phyloP scores from a whole-genome alignment of 2,888 invertebrate genomes.

The Stenolophus ochropezus region DNA sequence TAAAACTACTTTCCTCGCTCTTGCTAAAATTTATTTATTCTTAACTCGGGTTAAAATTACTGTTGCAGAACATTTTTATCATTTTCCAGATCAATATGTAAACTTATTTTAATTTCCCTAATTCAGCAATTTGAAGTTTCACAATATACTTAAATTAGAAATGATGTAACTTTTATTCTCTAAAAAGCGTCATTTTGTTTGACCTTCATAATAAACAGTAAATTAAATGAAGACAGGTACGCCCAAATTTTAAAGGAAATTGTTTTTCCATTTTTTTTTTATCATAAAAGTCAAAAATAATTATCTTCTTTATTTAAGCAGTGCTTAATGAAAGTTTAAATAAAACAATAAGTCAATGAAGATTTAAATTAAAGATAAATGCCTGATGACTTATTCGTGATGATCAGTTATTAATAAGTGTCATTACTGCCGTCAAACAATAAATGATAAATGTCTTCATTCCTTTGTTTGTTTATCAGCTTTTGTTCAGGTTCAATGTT shows the following conservation, averaged over 20 bases:
- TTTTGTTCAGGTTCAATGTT: not conserved
- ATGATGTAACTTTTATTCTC: conserved; percentile 27
- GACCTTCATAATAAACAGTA: conserved; percentile 1
- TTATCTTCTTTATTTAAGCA: not conserved
- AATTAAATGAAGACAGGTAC: conserved; percentile 32
- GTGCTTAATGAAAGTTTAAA: not conserved
- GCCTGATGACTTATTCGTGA: not conserved
- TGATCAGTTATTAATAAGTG: not conserved
- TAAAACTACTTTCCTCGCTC: conserved; percentile 12
- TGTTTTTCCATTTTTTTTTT: not conserved
- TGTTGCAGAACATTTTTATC: conserved; percentile 26
- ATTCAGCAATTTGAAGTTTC: conserved; percentile 5
- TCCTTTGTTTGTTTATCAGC: not conserved
- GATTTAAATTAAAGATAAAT: not conserved
- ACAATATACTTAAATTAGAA: conserved; percentile 19
- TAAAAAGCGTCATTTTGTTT: conserved; percentile 13
- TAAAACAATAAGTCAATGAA: not conserved
- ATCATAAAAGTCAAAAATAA: not conserved
- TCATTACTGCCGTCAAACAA: not conserved
- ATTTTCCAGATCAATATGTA: conserved; percentile 24
- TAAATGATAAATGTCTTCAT: not conserved
- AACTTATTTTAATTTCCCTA: conserved; percentile 20
- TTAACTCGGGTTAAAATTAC: conserved; percentile 26
- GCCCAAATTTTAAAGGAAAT: conserved; percentile 22
- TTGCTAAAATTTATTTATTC: conserved; percentile 37